A percentile compares a stretch with the other conserved stretches of the same genome.
These are phyloP conservation scores for Embiotoca jacksoni DNA, from an alignment of 2,113 vertebrate species.

Conservation along the genomic window DNA sequence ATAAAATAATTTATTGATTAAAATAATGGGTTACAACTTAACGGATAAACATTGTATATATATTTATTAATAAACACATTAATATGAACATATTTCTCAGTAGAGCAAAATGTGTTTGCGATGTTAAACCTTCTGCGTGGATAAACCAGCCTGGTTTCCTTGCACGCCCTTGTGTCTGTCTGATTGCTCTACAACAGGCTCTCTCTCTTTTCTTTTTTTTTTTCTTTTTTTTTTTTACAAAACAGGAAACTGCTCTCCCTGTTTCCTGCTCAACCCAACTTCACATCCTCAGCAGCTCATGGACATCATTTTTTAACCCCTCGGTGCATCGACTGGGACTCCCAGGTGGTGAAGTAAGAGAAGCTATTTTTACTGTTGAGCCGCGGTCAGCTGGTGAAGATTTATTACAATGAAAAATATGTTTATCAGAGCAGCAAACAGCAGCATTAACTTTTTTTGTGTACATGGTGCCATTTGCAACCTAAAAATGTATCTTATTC, in stretches of 20 bases:
- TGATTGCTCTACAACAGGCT: conserved; percentile 86
- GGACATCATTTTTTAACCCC: conserved; percentile 88
- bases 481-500: background rate
- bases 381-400: conserved; percentile 56
- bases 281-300: conserved; percentile 88
- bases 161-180: conserved; percentile 79
- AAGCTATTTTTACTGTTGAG: conserved; percentile 49
- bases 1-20: background rate
- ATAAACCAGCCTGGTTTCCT: conserved; percentile 80
- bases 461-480: background rate
- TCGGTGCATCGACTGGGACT: conserved; percentile 63
- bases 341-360: conserved; percentile 36
- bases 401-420: conserved; percentile 41
- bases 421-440: conserved; percentile 28
- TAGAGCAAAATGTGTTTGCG: background rate
- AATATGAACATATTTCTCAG: background rate
- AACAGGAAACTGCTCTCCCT: conserved; percentile 98
- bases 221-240: conserved; percentile 81
- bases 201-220: conserved; percentile 46
- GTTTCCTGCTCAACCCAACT: conserved; percentile 94
- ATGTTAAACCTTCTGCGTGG: conserved; percentile 28
- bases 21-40: background rate
- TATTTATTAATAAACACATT: no score
- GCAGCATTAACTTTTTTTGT: background rate
- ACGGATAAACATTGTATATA: no score